These are phyloP conservation scores for Drosophila quinaria DNA, from an alignment of 2,888 invertebrate genomes.

Conservation along the genomic window DNA sequence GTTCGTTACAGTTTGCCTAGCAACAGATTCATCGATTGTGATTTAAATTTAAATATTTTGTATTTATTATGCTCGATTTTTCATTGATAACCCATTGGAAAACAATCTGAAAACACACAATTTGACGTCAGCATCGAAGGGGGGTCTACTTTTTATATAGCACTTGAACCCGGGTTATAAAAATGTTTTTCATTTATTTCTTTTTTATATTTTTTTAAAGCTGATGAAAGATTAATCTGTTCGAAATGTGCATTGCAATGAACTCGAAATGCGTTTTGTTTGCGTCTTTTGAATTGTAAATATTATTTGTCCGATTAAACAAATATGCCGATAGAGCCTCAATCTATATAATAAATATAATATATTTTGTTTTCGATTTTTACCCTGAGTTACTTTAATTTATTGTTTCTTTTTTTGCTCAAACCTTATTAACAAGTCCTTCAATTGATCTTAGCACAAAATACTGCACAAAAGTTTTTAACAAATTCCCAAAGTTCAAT, in stretches of 20 bases:
- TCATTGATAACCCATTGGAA: slow-evolving; percentile 43
- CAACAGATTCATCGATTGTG: slow-evolving; percentile 28
- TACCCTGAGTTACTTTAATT: slow-evolving; percentile 15
- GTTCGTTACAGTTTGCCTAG: slow-evolving; percentile 18
- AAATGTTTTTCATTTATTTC: slow-evolving; percentile 13
- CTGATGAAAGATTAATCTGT: slow-evolving; percentile 32
- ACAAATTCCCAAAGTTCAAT: neutral
- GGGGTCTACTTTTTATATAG: slow-evolving; percentile 13
- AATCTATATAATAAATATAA: neutral
- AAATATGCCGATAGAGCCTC: neutral
- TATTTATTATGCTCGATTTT: slow-evolving; percentile 24
- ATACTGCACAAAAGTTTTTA: neutral
- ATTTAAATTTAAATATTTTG: slow-evolving; percentile 20
- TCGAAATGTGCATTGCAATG: slow-evolving; percentile 52
- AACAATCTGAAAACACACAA: neutral
- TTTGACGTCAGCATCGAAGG: slow-evolving; percentile 48
- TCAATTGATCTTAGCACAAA: slow-evolving; percentile 22
- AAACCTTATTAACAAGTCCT: slow-evolving; percentile 2
- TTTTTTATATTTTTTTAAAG: neutral
- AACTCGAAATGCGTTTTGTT: slow-evolving; percentile 62
- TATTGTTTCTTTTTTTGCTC: neutral
- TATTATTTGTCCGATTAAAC: slow-evolving; percentile 11
- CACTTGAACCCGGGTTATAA: slow-evolving; percentile 14
- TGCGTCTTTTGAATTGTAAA: slow-evolving; percentile 41
- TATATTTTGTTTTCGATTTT: slow-evolving; percentile 2